A percentile compares a stretch with the other conserved stretches of the same genome.
Conservation (phyloP, 2,888 invertebrate species). For the Nezara viridula region DNA sequence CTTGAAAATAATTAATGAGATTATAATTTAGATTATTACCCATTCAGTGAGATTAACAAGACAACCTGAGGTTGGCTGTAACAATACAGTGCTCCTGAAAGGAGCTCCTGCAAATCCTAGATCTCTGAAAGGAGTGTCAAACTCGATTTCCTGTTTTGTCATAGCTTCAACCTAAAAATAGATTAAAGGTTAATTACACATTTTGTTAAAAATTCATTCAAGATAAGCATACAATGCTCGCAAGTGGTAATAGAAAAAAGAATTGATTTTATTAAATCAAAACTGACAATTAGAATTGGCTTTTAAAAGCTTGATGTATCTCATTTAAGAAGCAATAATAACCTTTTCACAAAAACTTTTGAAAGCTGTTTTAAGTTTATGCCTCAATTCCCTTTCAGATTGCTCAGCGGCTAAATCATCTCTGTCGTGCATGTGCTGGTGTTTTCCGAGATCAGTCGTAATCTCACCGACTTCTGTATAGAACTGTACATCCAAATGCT, state of each 20-base stretch:
- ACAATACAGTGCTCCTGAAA: constrained; percentile 92
- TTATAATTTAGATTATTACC: constrained; percentile 71
- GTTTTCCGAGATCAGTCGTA: constrained; percentile 98
- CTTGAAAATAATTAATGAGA: neutral
- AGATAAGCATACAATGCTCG: no score
- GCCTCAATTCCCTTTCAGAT: constrained; percentile 95
- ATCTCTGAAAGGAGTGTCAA: constrained; percentile 98
- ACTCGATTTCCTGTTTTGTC: constrained; percentile 97
- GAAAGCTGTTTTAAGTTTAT: constrained; percentile 97
- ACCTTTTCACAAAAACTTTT: constrained; percentile 98
- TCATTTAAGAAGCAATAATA: neutral
- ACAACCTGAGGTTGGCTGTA: constrained; percentile 98
- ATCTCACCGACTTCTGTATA: constrained; percentile 99
- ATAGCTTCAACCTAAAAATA: constrained; percentile 81
- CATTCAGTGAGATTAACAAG: constrained; percentile 97
- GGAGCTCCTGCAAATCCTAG: constrained; percentile 98
- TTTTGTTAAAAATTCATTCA: neutral
- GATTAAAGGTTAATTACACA: neutral
- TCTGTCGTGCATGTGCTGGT: constrained; percentile 99
- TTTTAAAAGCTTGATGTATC: no score
- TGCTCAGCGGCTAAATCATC: constrained; percentile 99
- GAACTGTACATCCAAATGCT: constrained; percentile 98
- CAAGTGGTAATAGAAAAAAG: no score
- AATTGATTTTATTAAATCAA: neutral
- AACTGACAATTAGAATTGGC: no score